A percentile compares a stretch with the other conserved stretches of the same genome.
phyloP scores from a whole-genome alignment of 2,888 invertebrate genomes.

The Andricus quercusramuli region DNA sequence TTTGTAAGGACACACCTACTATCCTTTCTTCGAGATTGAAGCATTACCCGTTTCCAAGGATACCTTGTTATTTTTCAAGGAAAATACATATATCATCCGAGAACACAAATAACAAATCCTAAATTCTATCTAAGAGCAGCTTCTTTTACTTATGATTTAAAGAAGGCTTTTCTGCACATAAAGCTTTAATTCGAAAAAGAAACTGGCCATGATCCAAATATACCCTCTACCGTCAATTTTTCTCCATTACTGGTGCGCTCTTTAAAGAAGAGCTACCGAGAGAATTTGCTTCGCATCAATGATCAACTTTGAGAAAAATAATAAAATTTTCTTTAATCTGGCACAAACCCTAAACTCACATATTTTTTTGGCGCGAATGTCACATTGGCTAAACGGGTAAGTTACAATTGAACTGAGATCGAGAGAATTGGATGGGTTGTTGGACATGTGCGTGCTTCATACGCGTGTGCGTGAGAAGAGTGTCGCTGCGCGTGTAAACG shows the following conservation, averaged over 20 bases:
- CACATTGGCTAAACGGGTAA: constrained; percentile 23
- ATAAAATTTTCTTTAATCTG: not conserved
- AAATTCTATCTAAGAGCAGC: not conserved
- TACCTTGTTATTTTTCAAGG: not conserved
- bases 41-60: not conserved
- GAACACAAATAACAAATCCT: not conserved
- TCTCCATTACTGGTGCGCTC: not conserved
- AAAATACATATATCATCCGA: not conserved
- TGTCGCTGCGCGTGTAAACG: constrained; percentile 82
- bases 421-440: constrained; percentile 62
- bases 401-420: constrained; percentile 50
- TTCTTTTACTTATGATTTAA: not conserved
- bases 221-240: not conserved
- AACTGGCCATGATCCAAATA: constrained; percentile 8
- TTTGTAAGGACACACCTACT: not conserved
- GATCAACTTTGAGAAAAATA: not conserved
- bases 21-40: not conserved
- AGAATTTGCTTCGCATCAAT: not conserved
- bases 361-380: not conserved
- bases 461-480: constrained; percentile 81
- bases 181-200: not conserved
- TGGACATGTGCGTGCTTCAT: constrained; percentile 80
- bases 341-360: not conserved
- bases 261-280: not conserved
- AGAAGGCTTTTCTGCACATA: not conserved